Conservation (phyloP, 2,797 vertebrate genomes). For the Mormyrus hasselquistii region DNA sequence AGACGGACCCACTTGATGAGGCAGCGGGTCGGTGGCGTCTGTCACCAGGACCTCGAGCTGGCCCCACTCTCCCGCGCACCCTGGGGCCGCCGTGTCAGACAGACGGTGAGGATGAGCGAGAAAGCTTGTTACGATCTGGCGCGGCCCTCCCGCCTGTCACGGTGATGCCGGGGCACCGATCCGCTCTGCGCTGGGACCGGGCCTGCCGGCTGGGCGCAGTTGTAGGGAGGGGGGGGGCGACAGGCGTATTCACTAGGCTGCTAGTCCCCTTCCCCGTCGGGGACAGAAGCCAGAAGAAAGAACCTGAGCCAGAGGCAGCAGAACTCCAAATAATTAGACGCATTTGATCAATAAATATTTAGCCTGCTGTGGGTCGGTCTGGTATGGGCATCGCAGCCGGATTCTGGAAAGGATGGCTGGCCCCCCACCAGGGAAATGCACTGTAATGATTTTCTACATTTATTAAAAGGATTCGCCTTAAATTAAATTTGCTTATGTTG, state of each 20-base stretch:
- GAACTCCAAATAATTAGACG: slow-evolving; percentile 61
- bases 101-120: slow-evolving; percentile 71
- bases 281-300: slow-evolving; percentile 54
- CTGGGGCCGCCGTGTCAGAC: slow-evolving; percentile 69
- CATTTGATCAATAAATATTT: slow-evolving; percentile 67
- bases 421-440: slow-evolving; percentile 18
- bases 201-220: slow-evolving; percentile 42
- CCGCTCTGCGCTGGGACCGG: slow-evolving; percentile 37
- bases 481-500: slow-evolving; percentile 26
- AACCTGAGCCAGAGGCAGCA: slow-evolving; percentile 63
- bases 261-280: slow-evolving; percentile 51
- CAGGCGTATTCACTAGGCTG: slow-evolving; percentile 59
- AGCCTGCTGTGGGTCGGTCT: neutral
- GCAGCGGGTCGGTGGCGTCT: slow-evolving; percentile 28
- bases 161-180: slow-evolving; percentile 44
- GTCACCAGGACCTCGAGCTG: slow-evolving; percentile 35
- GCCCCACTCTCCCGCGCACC: slow-evolving; percentile 3
- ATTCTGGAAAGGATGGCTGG: neutral
- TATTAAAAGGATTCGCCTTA: slow-evolving; percentile 31
- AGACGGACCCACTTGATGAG: slow-evolving; percentile 23
- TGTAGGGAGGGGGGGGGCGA: slow-evolving; percentile 37
- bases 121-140: slow-evolving; percentile 71
- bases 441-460: slow-evolving; percentile 35
- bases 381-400: neutral
- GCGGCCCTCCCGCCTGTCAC: slow-evolving; percentile 53